Conservation (phyloP, 2,797 vertebrate species). For the Gila robusta region DNA sequence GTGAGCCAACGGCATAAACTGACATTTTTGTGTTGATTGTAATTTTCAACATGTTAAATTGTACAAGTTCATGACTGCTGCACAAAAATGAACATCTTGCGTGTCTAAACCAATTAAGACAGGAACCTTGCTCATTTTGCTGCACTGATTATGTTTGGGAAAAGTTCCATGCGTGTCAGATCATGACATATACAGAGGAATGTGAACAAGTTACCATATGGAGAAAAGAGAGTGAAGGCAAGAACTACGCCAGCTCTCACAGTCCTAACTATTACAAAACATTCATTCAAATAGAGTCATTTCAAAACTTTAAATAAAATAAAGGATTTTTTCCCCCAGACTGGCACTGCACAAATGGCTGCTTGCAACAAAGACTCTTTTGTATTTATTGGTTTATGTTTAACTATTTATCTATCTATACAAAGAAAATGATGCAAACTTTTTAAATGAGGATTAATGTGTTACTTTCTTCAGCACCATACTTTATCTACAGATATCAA, state of each 20-base stretch:
- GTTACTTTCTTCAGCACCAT: too few species aligned
- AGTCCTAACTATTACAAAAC: neutral
- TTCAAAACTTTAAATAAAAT: neutral
- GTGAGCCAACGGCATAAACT: neutral
- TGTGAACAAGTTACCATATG: constrained; percentile 31
- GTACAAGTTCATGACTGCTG: neutral
- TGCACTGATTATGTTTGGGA: constrained; percentile 34
- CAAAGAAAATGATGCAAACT: neutral
- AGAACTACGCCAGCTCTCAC: neutral
- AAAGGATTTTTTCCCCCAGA: neutral
- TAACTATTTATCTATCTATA: neutral
- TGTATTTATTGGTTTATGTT: neutral
- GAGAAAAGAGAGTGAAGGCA: neutral
- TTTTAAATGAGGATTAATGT: neutral
- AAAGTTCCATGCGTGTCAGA: constrained; percentile 15
- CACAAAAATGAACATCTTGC: neutral
- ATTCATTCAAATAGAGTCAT: neutral
- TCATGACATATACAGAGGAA: neutral
- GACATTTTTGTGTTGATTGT: neutral
- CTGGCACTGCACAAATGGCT: neutral
- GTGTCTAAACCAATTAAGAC: constrained; percentile 12
- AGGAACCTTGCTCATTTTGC: neutral
- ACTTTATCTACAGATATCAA: neutral
- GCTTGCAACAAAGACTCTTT: neutral
- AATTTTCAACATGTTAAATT: constrained; percentile 4